phyloP scores from a whole-genome alignment of 2,113 vertebrate species.

The Pluvianellus socialis region DNA sequence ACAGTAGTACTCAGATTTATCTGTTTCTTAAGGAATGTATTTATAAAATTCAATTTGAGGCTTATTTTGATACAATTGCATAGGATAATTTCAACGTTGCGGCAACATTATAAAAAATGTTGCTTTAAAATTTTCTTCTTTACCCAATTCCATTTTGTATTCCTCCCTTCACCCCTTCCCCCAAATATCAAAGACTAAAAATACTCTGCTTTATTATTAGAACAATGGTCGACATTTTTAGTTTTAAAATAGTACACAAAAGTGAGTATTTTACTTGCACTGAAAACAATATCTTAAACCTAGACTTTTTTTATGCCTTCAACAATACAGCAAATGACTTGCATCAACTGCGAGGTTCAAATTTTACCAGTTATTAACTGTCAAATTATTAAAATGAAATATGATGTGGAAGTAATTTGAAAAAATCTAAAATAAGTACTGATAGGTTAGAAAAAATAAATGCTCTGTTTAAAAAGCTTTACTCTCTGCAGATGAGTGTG shows the following conservation, averaged over 20 bases:
- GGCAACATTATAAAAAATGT: background rate
- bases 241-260: background rate
- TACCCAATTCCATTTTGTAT: background rate
- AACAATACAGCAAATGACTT: background rate
- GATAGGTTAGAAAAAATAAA: background rate
- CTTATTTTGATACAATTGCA: background rate
- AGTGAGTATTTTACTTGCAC: background rate
- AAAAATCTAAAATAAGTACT: background rate
- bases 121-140: background rate
- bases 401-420: background rate
- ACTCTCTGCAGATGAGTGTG: background rate
- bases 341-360: background rate
- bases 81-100: background rate
- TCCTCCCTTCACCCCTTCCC: background rate
- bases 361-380: conserved; percentile 15
- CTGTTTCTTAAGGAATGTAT: background rate
- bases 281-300: background rate
- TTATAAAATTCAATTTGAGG: background rate
- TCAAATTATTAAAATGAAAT: background rate
- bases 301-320: background rate
- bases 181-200: background rate
- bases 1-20: background rate
- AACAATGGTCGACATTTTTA: background rate
- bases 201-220: background rate
- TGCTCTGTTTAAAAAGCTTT: background rate